phyloP scores from a whole-genome alignment of 2,888 invertebrate species.

The Napeogenes inachia region DNA sequence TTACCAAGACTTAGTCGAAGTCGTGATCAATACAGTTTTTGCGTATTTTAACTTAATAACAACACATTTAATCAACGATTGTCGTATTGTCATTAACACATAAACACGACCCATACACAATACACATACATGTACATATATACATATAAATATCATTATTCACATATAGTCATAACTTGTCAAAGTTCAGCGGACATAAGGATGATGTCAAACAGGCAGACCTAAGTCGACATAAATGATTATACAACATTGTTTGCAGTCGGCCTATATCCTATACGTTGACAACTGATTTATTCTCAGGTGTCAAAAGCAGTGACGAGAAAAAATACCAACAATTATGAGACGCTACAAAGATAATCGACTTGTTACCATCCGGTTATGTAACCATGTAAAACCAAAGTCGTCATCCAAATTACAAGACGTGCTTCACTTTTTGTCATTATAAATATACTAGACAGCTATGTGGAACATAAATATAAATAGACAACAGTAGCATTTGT shows the following conservation, averaged over 20 bases:
- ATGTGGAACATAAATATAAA: conserved; percentile 2
- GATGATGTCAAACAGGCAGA: conserved; percentile 56
- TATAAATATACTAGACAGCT: neutral
- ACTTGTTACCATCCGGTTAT: conserved; percentile 56
- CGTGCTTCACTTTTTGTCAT: conserved; percentile 15
- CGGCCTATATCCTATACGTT: conserved; percentile 58
- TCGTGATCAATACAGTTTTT: conserved; percentile 54
- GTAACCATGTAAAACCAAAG: conserved; percentile 50
- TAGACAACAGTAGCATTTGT: conserved; percentile 8
- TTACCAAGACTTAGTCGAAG: conserved; percentile 62
- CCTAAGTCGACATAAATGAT: conserved; percentile 58
- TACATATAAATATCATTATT: no score
- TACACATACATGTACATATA: conserved; percentile 31
- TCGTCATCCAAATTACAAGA: conserved; percentile 38
- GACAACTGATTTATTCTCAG: conserved; percentile 73
- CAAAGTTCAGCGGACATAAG: conserved; percentile 49
- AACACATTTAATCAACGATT: no score
- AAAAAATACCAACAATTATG: conserved; percentile 60
- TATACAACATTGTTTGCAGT: conserved; percentile 53
- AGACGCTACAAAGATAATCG: conserved; percentile 56
- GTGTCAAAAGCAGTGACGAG: conserved; percentile 61
- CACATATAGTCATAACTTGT: no score
- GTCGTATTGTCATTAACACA: no score
- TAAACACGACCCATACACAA: no score
- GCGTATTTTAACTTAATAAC: conserved; percentile 9